These are phyloP conservation scores for Brotula barbata DNA, from an alignment of 2,797 vertebrate species.

Conservation along the genomic window DNA sequence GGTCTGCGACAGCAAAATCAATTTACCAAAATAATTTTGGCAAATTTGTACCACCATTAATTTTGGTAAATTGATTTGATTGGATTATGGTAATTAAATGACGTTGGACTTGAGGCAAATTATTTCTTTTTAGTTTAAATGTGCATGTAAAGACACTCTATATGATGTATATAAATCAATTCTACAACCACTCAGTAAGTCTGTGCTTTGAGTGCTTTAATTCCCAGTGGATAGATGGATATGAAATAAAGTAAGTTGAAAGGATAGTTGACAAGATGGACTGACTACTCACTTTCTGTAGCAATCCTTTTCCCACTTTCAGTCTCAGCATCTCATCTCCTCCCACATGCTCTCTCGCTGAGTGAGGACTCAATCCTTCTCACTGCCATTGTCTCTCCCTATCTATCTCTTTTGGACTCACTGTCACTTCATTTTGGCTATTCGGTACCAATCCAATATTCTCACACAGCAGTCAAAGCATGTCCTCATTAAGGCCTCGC, in stretches of 20 bases:
- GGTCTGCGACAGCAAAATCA: too few species aligned
- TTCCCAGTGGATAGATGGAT: background rate
- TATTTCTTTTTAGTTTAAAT: too few species aligned
- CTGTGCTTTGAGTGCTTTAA: constrained; percentile 7
- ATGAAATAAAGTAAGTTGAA: constrained; percentile 24
- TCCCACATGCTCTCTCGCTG: constrained; percentile 72
- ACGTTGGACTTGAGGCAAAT: too few species aligned
- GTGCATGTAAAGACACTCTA: too few species aligned
- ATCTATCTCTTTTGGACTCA: constrained; percentile 57
- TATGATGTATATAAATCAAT: too few species aligned
- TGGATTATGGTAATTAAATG: too few species aligned
- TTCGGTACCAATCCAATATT: constrained; percentile 58
- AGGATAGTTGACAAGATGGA: constrained; percentile 51
- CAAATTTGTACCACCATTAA: too few species aligned
- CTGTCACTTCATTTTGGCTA: constrained; percentile 62
- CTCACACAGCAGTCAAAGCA: constrained; percentile 55
- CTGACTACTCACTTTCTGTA: constrained; percentile 50
- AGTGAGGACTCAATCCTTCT: constrained; percentile 73
- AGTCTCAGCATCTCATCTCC: constrained; percentile 68
- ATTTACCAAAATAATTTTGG: too few species aligned
- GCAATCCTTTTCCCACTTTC: constrained; percentile 58
- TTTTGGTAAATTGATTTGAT: too few species aligned
- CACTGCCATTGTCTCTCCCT: constrained; percentile 72
- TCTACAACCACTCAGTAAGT: constrained; percentile 1
- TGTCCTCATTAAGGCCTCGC: constrained; percentile 61